Base-by-base conservation (phyloP, 2,797 vertebrate species). In the Spondyliosoma cantharus region DNA sequence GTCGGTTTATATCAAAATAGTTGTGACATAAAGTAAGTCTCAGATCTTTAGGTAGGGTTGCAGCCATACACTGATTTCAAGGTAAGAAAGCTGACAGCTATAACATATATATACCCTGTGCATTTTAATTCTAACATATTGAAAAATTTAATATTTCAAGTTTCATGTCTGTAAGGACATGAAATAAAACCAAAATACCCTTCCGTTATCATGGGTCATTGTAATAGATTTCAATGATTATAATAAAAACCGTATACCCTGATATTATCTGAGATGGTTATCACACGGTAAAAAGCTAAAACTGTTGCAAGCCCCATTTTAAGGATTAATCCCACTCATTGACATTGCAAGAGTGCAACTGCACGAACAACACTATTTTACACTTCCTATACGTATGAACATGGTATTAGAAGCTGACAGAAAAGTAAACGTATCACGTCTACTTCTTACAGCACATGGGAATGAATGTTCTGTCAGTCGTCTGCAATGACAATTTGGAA, bases 401-500 rank as follows among this genome's bases (percentile, higher is more conserved):
- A 52, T 6, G 15, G 22, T 9, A 9, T 64, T 19, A 11, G n/a
- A n/a, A n/a, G n/a, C n/a, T n/a, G 27, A 54, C 64, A 59, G 15
- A 50, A 43, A 43, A 58, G 45, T n/a, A 3, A 8, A 8, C 32
- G 24, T 46, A 27, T 22, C 13, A 43, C 17, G 20, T 54, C 3
- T n/a, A 9, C 17, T 67, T 49, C 58, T 46, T 62, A 8, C 11
- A 60, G 52, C 29, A 54, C 24, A 73, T 69, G 54, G 54, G 78
- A 43, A 43, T 42, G 20, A 82, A 59, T 57, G 58, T 27, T 45
- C 42, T 70, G 48, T 67, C 32, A 53, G 80, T 45, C 3, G 19
- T 79, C 56, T 20, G 48, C 67, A 50, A 22, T 65, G 74, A 71
- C 46, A 56, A 53, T 76, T 79, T 79, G 49, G 43, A 49, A 22